Evolutionary conservation across 1,140 invertebrate genomes (phyloP).

Genomic region (Drosophila mayri): DNA sequence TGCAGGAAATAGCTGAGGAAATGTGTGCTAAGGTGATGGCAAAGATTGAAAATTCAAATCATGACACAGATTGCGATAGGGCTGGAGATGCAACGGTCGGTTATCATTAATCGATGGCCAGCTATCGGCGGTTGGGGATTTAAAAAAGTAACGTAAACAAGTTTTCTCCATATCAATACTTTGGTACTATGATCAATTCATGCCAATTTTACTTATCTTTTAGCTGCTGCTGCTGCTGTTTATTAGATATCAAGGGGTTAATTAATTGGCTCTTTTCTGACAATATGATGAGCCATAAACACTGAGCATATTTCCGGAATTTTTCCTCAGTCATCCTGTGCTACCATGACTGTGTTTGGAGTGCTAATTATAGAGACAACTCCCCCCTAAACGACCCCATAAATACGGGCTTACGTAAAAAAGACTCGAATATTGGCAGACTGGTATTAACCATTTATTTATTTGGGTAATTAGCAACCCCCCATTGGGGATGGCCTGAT

Average conservation of each 20-base stretch:
- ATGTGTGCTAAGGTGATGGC: constrained; percentile 32
- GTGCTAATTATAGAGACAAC: constrained; percentile 40
- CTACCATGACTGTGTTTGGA: not conserved
- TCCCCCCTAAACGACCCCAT: constrained; percentile 6
- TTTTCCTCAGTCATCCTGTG: constrained; percentile 7
- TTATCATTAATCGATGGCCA: not conserved
- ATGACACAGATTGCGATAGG: constrained; percentile 29
- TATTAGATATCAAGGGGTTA: constrained; percentile 32
- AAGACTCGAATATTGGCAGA: constrained; percentile 18
- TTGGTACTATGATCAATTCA: constrained; percentile 12
- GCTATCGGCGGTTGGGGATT: constrained; percentile 1
- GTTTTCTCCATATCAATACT: not conserved
- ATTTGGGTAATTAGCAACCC: constrained; percentile 28
- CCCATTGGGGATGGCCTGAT: constrained; percentile 11
- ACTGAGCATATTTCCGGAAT: constrained; percentile 3
- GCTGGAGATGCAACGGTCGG: constrained; percentile 1
- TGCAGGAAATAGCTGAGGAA: constrained; percentile 47
- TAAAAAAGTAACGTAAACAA: not conserved
- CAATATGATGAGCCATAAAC: constrained; percentile 22
- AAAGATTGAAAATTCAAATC: constrained; percentile 24
- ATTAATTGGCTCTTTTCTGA: constrained; percentile 11
- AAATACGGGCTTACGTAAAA: constrained; percentile 35
- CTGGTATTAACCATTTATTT: constrained; percentile 37
- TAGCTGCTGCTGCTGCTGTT: constrained; percentile 1
- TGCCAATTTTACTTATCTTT: not conserved